These are phyloP conservation scores for Buceros bicornis DNA, from an alignment of 2,797 vertebrate species.

Conservation along the genomic window DNA sequence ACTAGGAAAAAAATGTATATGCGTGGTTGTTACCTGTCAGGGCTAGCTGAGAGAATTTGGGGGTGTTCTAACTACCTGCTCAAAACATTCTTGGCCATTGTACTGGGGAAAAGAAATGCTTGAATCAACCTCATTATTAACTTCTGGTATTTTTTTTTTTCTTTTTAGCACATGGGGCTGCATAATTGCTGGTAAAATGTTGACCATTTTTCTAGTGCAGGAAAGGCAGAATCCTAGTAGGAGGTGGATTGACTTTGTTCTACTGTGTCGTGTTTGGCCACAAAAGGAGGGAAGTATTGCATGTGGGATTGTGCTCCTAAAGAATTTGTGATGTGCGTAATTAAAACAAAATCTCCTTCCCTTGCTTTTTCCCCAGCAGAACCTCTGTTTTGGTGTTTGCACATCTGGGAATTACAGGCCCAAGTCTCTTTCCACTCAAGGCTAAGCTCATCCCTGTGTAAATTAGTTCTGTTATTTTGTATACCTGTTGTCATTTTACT, in stretches of 20 bases:
- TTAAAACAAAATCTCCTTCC: conserved; percentile 1
- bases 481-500: background rate
- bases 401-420: background rate
- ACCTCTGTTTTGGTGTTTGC: background rate
- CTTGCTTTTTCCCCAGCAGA: background rate
- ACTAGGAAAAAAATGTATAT: background rate
- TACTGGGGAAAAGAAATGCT: background rate
- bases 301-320: background rate
- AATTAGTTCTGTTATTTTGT: background rate
- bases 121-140: background rate
- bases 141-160: background rate
- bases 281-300: background rate
- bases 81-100: background rate
- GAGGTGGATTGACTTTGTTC: conserved; percentile 29
- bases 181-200: background rate
- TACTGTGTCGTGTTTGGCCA: conserved; percentile 43
- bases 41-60: background rate
- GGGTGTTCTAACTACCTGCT: background rate
- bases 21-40: background rate
- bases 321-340: conserved; percentile 1
- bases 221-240: conserved; percentile 16
- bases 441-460: background rate
- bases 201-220: background rate
- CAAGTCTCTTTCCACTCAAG: background rate
- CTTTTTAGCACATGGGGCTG: background rate